Evolutionary conservation across 2,888 invertebrate species (phyloP).

Genomic region (Heliconius charithonia): DNA sequence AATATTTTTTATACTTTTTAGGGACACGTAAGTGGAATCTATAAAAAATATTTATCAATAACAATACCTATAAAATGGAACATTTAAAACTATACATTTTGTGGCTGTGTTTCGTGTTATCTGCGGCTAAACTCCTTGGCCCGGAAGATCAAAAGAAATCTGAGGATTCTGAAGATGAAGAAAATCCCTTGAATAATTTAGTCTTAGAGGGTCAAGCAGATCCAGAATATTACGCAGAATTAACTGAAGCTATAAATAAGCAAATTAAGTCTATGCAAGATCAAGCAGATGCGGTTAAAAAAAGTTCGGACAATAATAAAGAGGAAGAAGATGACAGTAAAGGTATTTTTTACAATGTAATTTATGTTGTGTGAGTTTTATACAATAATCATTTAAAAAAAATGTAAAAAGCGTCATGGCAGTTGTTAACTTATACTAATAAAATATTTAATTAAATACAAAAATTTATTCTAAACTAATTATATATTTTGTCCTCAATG

Average conservation of each 20-base stretch:
- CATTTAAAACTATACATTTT: conserved; percentile 60
- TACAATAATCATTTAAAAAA: neutral
- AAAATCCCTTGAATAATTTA: conserved; percentile 53
- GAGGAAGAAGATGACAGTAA: conserved; percentile 57
- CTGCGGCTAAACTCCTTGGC: conserved; percentile 68
- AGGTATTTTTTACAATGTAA: conserved; percentile 33
- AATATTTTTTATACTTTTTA: conserved; percentile 47
- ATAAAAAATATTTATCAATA: conserved; percentile 51
- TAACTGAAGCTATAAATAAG: conserved; percentile 67
- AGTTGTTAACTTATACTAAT: too few species aligned
- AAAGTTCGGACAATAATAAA: conserved; percentile 54
- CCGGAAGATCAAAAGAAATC: conserved; percentile 62
- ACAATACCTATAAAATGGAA: conserved; percentile 59
- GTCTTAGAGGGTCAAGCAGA: conserved; percentile 54
- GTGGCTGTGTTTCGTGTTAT: conserved; percentile 62
- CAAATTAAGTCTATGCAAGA: conserved; percentile 66
- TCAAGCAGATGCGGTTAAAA: conserved; percentile 68
- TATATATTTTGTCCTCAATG: too few species aligned
- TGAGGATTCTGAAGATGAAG: conserved; percentile 61
- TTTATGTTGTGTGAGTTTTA: neutral
- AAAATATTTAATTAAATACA: too few species aligned
- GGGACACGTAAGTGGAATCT: conserved; percentile 76
- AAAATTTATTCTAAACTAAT: too few species aligned
- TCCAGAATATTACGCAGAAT: conserved; percentile 62
- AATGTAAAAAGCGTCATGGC: too few species aligned